Evolutionary conservation across 2,888 invertebrate species (phyloP), one percentile per base, ranked within the genome.

Genomic region (Petrolisthes manimaculis): DNA sequence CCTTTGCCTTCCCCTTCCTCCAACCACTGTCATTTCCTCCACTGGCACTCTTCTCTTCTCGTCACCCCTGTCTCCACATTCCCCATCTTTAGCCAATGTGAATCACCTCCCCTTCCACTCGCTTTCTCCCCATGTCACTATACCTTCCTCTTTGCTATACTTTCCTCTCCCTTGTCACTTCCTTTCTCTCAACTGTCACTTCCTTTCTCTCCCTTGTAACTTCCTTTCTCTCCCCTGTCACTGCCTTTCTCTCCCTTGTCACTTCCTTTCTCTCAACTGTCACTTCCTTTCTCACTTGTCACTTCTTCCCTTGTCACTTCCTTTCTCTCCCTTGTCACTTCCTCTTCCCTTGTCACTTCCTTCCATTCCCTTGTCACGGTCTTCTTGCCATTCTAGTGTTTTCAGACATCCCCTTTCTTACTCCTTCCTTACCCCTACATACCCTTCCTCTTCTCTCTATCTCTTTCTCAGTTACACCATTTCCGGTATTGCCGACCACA

Each of bases 201-300:
- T 80, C 21, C 5, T 12, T 80, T 54, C 14, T 53, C 53, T 53
- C 14, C 53, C 0, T 9, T 80, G 4, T 80, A 8, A 24, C 24
- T 75, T 12, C 24, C 24, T 18, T 53, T 14, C 21, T 18, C 21
- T 55, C 37, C 21, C 37, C 21, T 21, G 12, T 21, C 21, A 12
- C 21, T 21, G 12, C 37, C 21, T 21, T 24, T 21, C 21, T 77
- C 77, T 77, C 77, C 21, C 77, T 3, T 24, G 14, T 24, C 21
- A 14, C 21, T 24, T 77, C 77, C 21, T 24, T 77, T 24, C 21
- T 24, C 21, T 21, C 21, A 12, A 54, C 80, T 80, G 54, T 80
- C 80, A 54, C 80, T 80, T n/a, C 55, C 80, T 80, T 55, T 80
- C 80, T 80, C 80, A 5, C 56, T 54, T 37, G 21, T 37, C 37